phyloP scores from a whole-genome alignment of 2,888 invertebrate genomes.

The Mesoligia furuncula region DNA sequence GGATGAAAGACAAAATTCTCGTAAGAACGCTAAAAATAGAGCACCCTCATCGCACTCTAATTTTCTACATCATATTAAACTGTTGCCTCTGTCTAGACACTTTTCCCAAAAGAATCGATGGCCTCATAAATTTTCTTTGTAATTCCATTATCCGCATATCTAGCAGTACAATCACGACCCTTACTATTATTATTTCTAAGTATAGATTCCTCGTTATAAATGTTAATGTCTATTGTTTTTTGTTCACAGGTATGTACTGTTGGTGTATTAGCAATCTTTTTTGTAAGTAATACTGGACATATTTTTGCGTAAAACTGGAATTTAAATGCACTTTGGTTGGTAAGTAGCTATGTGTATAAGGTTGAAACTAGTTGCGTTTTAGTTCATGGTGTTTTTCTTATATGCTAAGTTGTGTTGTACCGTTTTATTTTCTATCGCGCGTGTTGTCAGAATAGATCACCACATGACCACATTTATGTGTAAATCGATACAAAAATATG shows the following conservation, averaged over 20 bases:
- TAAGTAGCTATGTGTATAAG: slow-evolving; percentile 19
- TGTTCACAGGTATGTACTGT: slow-evolving; percentile 59
- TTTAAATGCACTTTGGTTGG: neutral
- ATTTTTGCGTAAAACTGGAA: slow-evolving; percentile 25
- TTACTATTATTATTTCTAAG: slow-evolving; percentile 31
- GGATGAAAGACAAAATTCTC: neutral
- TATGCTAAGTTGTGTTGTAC: neutral
- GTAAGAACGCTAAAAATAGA: neutral
- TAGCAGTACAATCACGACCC: slow-evolving; percentile 34
- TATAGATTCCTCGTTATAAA: slow-evolving; percentile 30
- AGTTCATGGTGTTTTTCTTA: neutral
- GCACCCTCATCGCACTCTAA: neutral
- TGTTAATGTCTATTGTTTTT: slow-evolving; percentile 54
- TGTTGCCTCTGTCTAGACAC: neutral
- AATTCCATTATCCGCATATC: slow-evolving; percentile 26
- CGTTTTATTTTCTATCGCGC: no score
- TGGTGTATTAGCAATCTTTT: slow-evolving; percentile 18
- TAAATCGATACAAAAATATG: no score
- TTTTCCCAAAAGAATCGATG: slow-evolving; percentile 10
- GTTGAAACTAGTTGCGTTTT: neutral
- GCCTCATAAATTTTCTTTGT: slow-evolving; percentile 30
- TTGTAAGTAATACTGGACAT: slow-evolving; percentile 37
- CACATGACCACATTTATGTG: no score
- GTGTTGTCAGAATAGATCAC: neutral
- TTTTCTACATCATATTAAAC: neutral